phyloP scores from a whole-genome alignment of 1,140 invertebrate genomes.

The Bombus cullumanus region DNA sequence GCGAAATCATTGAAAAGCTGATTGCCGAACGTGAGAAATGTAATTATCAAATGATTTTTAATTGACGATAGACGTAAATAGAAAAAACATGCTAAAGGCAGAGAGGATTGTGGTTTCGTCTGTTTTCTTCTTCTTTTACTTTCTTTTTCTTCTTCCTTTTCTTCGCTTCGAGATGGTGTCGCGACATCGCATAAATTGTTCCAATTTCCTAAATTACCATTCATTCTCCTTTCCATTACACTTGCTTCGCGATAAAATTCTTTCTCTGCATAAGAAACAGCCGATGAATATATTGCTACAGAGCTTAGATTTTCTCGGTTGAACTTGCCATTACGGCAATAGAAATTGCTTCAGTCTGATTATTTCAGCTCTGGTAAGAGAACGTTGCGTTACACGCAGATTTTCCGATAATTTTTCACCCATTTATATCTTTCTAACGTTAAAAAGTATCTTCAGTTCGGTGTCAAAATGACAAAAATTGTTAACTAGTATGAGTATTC shows the following conservation, averaged over 20 bases:
- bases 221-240: background rate
- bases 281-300: background rate
- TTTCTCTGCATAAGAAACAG: background rate
- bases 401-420: fast-evolving
- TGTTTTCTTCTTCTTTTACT: background rate
- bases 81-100: background rate
- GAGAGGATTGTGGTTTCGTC: background rate
- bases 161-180: background rate
- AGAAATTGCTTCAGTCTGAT: background rate
- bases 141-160: background rate
- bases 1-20: too few species aligned
- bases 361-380: background rate
- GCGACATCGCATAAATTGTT: background rate
- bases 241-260: background rate
- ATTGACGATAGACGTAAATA: background rate
- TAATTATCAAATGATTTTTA: background rate
- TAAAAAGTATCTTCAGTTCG: too few species aligned
- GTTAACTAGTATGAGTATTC: too few species aligned
- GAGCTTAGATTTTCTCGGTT: too few species aligned
- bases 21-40: too few species aligned
- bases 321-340: background rate
- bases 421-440: too few species aligned
- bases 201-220: constrained; percentile 25
- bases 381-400: too few species aligned
- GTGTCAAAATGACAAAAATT: too few species aligned